Evolutionary conservation across 2,113 vertebrate species (phyloP).

Genomic region (Nycticorax nycticorax): DNA sequence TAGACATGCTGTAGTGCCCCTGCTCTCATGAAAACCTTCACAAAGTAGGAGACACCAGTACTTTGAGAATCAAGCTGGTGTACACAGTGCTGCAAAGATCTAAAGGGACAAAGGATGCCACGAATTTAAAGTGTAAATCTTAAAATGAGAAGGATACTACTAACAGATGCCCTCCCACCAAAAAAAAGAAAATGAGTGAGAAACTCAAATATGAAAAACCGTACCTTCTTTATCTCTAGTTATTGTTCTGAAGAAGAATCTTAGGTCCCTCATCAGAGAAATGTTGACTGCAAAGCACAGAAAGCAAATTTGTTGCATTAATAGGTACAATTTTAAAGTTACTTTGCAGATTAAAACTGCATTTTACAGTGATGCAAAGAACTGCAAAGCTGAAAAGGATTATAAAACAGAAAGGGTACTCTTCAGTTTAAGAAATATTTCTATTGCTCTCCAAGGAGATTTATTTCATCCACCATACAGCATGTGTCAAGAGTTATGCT

Average conservation of each 20-base stretch:
- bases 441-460: slow-evolving; percentile 27
- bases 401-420: not conserved
- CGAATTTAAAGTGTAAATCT: not conserved
- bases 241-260: not conserved
- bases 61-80: not conserved
- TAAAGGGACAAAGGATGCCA: not conserved
- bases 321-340: not conserved
- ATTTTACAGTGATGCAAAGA: slow-evolving; percentile 12
- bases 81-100: not conserved
- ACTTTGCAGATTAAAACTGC: slow-evolving; percentile 20
- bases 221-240: not conserved
- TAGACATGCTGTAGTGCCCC: not conserved
- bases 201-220: not conserved
- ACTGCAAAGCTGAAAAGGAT: slow-evolving; percentile 32
- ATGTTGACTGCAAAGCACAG: not conserved
- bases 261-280: not conserved
- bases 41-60: not conserved
- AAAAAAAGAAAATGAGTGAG: not conserved
- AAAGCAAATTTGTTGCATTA: not conserved
- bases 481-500: slow-evolving; percentile 17
- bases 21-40: not conserved
- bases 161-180: not conserved
- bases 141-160: not conserved
- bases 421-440: slow-evolving; percentile 26
- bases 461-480: slow-evolving; percentile 16